Base-by-base conservation (phyloP, 2,113 vertebrate genomes). In the Ginglymostoma cirratum region DNA sequence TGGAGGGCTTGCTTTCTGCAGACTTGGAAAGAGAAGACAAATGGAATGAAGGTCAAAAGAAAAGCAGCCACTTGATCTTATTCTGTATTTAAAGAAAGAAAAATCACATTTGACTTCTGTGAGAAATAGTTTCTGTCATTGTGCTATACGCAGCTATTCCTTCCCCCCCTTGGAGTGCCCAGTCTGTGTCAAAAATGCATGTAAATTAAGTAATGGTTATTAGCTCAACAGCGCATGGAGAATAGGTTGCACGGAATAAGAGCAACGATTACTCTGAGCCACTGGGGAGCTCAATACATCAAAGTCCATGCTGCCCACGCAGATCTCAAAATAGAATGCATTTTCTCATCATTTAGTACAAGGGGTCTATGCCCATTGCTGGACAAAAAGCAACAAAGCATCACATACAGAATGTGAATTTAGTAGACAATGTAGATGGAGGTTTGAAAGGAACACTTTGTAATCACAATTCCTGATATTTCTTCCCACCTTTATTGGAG, bases 271-370 rank as follows among this genome's bases (percentile, higher is more conserved):
- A 61, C 61, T 19, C 45, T 76, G 67, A 76, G 67, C n/a, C 94
- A 72, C 69, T 19, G 69, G 69, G 94, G 45, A 95, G 67, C 66
- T 45, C 93, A 48, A 70, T 95, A 72, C 42, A 76, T 95, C 94
- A 95, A 95, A 95, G 67, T 42, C 69, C 8, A 48, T 3, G 42
- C 94, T 45, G 38, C 94, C 69, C 19, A 95, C 94, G 24, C 94
- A 72, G 17, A 12, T 52, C 94, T 95, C 94, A 95, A 95, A 95
- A 95, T 95, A 95, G 94, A 72, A 93, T 67, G 61, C 61, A 93
- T 66, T 93, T 93, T 93, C 34, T 38, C 38, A 93, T 93, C 94
- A 72, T 95, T 95, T 23, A 24, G 48, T 23, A 70, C 21, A 72
- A 14, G 70, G 66, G 42, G 42, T 12, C 42, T 72, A 52, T 52